Conservation (phyloP, 2,888 invertebrate species). For the Acleris emargana region DNA sequence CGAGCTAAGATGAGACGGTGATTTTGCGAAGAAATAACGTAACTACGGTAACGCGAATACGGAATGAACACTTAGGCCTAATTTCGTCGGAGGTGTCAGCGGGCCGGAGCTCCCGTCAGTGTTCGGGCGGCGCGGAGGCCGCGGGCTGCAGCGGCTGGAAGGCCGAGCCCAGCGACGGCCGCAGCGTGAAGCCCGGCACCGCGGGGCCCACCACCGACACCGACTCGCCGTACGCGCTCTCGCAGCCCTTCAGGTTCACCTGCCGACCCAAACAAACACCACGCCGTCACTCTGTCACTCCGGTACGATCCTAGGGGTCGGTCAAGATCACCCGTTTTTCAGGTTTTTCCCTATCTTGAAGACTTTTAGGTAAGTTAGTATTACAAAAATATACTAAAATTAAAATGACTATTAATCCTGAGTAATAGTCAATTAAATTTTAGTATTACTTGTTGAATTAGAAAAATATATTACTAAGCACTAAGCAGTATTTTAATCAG, state of each 20-base stretch:
- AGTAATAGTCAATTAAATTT: too few relatives aligned
- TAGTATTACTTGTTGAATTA: too few relatives aligned
- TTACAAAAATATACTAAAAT: too few relatives aligned
- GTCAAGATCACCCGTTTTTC: too few relatives aligned
- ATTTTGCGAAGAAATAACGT: too few relatives aligned
- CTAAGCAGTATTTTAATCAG: too few relatives aligned
- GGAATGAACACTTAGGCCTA: slow-evolving; percentile 1
- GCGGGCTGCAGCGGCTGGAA: slow-evolving; percentile 88
- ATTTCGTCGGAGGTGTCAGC: not conserved
- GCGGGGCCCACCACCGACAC: slow-evolving; percentile 84
- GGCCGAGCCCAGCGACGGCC: slow-evolving; percentile 91
- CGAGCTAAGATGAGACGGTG: too few relatives aligned
- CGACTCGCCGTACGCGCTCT: slow-evolving; percentile 66
- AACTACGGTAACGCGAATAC: not conserved
- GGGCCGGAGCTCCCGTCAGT: slow-evolving; percentile 32
- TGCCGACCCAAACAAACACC: slow-evolving; percentile 44
- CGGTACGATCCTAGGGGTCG: too few relatives aligned
- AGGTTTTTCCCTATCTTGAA: too few relatives aligned
- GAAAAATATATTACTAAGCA: too few relatives aligned
- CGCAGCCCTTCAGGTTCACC: slow-evolving; percentile 86
- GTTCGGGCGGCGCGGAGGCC: slow-evolving; percentile 39
- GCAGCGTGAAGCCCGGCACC: slow-evolving; percentile 87
- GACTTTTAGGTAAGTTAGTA: too few relatives aligned
- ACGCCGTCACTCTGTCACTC: not conserved
- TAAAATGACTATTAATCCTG: too few relatives aligned